phyloP scores from a whole-genome alignment of 2,113 vertebrate species.

The Nothoprocta pentlandii region DNA sequence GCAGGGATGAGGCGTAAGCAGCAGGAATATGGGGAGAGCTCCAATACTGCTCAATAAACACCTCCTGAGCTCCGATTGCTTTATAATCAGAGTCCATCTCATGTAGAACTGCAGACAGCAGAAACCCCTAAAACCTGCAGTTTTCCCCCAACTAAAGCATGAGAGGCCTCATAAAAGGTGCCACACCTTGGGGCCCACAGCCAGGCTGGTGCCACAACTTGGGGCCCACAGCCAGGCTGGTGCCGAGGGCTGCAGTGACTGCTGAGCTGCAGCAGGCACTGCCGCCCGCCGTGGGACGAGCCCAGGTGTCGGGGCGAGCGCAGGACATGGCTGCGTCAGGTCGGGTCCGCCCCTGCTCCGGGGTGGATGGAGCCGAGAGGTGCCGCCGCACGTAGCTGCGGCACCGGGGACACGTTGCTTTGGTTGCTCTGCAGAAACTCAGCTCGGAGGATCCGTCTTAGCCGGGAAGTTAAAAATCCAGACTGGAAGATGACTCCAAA shows the following conservation, averaged over 20 bases:
- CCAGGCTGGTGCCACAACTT: accelerated
- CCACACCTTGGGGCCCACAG: background rate
- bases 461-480: background rate
- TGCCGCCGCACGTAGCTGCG: background rate
- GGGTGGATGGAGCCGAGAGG: background rate
- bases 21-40: background rate
- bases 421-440: background rate
- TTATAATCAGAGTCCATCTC: background rate
- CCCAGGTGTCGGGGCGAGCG: too few relatives aligned
- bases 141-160: background rate
- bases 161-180: accelerated
- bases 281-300: too few relatives aligned
- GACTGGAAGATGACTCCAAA: background rate
- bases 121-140: too few relatives aligned
- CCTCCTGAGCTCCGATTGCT: background rate
- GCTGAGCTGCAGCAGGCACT: too few relatives aligned
- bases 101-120: background rate
- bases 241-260: too few relatives aligned
- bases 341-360: background rate
- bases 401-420: background rate
- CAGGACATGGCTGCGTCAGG: too few relatives aligned
- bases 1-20: background rate
- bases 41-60: background rate
- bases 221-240: accelerated
- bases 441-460: background rate